Evolutionary conservation across 2,888 invertebrate genomes (phyloP), one percentile per base, ranked within the genome.

Genomic region (Dryomyza anilis): DNA sequence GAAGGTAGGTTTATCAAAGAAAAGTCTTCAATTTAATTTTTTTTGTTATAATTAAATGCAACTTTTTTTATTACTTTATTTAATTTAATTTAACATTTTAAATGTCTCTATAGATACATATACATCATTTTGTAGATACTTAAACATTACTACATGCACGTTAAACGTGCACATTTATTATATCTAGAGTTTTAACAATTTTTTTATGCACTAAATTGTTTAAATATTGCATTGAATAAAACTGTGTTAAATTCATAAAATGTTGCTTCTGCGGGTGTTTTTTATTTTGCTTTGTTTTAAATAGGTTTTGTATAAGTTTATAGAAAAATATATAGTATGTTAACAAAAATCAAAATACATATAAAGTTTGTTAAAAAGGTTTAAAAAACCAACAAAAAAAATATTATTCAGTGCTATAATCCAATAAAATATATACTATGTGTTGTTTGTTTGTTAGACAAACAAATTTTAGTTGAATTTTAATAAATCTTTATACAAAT

Each of bases 391-490:
- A 12, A 19, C 48, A 19, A 50, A 23, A 50, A 21, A 12, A 50
- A 50, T 5, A 14, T 19, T 25, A 12, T 50, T 50, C 50, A 50
- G 25, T 19, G 7, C 25, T 50, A 23, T 10, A 12, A 23, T 7
- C 25, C 21, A 50, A 21, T 23, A 14, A 50, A 25, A 25, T 50
- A 59, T 68, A 63, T 50, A 64, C 66, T 58, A 61, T n/a, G n/a
- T n/a, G n/a, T n/a, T n/a, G n/a, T 67, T 58, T 62, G 25, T 66
- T 65, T 63, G 63, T 53, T 39, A 12, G n/a, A 39, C 39, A 39
- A 14, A 39, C n/a, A n/a, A n/a, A n/a, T n/a, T n/a, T n/a, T n/a
- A n/a, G n/a, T n/a, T n/a, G 14, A 39, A 39, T 39, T 12, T 39
- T 39, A 14, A 39, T 14, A 39, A 39, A 14, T 2, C 14, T 39